These are phyloP conservation scores for Rhinoderma darwinii DNA, from an alignment of 2,113 vertebrate species.

Conservation along the genomic window DNA sequence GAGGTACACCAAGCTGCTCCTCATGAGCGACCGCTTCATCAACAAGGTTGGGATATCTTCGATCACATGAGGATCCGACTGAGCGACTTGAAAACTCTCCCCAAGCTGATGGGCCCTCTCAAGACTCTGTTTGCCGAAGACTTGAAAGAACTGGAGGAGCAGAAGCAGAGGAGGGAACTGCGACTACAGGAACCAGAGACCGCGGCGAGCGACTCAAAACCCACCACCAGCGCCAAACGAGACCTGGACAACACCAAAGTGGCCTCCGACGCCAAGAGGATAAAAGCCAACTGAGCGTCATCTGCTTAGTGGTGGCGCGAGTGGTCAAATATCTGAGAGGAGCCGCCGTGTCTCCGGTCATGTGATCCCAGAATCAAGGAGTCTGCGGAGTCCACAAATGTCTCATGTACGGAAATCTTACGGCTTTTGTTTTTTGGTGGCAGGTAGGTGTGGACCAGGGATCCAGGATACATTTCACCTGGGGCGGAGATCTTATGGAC, in stretches of 20 bases:
- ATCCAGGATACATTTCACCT: too few relatives aligned
- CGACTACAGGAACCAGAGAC: slow-evolving; percentile 59
- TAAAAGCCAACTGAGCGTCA: slow-evolving; percentile 67
- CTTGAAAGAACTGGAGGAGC: slow-evolving; percentile 88
- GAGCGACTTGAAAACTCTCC: slow-evolving; percentile 78
- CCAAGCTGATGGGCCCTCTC: slow-evolving; percentile 78
- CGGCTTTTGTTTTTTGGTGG: too few relatives aligned
- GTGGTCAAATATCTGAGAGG: background rate
- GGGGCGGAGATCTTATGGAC: too few relatives aligned
- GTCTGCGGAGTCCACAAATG: too few relatives aligned
- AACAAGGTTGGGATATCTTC: slow-evolving; percentile 91
- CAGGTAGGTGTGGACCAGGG: too few relatives aligned
- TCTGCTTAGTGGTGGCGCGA: background rate
- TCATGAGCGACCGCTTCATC: slow-evolving; percentile 87
- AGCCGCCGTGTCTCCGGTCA: too few relatives aligned
- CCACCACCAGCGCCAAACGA: slow-evolving; percentile 61
- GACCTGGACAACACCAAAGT: slow-evolving; percentile 47
- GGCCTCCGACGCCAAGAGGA: slow-evolving; percentile 68
- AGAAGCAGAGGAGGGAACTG: slow-evolving; percentile 79
- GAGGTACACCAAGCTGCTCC: slow-evolving; percentile 93
- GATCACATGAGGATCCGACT: slow-evolving; percentile 92
- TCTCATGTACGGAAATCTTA: too few relatives aligned
- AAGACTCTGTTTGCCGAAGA: slow-evolving; percentile 90
- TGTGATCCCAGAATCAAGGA: too few relatives aligned
- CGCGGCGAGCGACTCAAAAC: background rate